Evolutionary conservation across 2,113 vertebrate species (phyloP).

Genomic region (Toxotes jaculatrix): DNA sequence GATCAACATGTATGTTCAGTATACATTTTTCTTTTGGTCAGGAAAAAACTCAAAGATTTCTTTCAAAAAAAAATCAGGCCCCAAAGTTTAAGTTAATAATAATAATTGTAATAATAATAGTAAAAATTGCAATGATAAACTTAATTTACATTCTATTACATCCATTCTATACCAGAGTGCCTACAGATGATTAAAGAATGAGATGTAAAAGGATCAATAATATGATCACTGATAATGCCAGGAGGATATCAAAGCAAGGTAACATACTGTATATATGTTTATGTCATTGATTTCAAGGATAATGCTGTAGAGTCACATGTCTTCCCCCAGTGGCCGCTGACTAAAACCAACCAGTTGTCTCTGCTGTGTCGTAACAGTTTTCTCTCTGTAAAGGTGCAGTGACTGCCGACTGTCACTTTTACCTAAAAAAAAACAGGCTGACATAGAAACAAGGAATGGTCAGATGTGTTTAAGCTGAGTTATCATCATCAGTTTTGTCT

Average conservation of each 20-base stretch:
- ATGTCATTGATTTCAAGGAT: conserved; percentile 31
- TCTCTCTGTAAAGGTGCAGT: conserved; percentile 1
- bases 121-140: neutral
- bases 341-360: conserved; percentile 8
- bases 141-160: neutral
- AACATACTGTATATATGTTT: neutral
- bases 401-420: neutral
- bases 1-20: neutral
- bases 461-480: neutral
- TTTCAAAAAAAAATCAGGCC: neutral
- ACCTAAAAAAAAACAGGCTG: neutral
- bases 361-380: neutral
- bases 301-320: conserved; percentile 47
- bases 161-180: neutral
- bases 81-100: too few species aligned
- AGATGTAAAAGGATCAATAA: conserved; percentile 2
- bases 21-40: neutral
- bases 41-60: neutral
- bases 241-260: neutral
- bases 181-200: neutral
- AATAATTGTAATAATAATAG: neutral
- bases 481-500: neutral
- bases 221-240: neutral
- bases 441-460: neutral
- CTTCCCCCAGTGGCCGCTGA: conserved; percentile 15